A percentile compares a stretch with the other conserved stretches of the same genome.
Conservation (phyloP, 2,113 vertebrate species). For the Neodon shergylaensis region DNA sequence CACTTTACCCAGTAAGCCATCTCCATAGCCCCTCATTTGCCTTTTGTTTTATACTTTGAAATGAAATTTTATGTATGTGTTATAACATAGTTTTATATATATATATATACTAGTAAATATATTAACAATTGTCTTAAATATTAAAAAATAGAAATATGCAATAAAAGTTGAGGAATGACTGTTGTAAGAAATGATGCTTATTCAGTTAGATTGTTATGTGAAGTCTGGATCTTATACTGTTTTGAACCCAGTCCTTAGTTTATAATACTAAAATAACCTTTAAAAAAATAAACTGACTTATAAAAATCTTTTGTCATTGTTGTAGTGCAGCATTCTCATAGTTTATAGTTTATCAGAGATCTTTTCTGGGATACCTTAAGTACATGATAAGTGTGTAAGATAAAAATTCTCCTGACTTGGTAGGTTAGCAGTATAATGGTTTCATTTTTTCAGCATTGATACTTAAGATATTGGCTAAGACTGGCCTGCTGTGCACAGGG, state of each 20-base stretch:
- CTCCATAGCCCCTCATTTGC: background rate
- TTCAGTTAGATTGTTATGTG: background rate
- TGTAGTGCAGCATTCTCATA: background rate
- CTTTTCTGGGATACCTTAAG: slow-evolving; percentile 36
- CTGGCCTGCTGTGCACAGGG: background rate
- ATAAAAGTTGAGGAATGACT: slow-evolving; percentile 22
- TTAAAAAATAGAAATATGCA: background rate
- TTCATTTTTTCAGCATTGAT: background rate
- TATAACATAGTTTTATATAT: background rate
- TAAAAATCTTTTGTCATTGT: background rate
- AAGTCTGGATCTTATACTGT: background rate
- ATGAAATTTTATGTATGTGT: background rate
- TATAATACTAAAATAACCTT: slow-evolving; percentile 30
- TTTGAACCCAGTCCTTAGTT: slow-evolving; percentile 46
- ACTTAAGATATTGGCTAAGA: background rate
- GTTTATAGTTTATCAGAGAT: slow-evolving; percentile 29
- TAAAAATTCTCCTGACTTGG: background rate
- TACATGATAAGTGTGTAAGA: background rate
- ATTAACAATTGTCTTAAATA: background rate
- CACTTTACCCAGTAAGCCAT: background rate
- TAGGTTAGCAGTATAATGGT: background rate
- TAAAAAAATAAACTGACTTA: slow-evolving; percentile 35
- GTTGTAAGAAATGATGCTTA: background rate
- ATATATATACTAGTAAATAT: background rate
- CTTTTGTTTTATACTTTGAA: slow-evolving; percentile 35